Conservation (phyloP, 1,140 invertebrate species). For the Sycobia sp. region DNA sequence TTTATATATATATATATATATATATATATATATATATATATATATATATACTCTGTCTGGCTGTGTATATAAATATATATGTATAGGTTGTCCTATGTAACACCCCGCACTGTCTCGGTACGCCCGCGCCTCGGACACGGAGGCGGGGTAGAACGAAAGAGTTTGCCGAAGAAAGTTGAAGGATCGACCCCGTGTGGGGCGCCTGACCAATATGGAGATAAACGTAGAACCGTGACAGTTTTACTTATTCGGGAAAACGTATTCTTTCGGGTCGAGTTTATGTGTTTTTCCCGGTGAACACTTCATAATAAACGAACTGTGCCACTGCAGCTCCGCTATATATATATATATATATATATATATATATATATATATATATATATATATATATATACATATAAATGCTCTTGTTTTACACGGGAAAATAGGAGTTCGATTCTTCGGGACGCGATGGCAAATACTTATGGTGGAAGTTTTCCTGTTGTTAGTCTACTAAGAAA, state of each 20-base stretch:
- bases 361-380: too few relatives aligned
- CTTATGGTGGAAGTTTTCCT: too few relatives aligned
- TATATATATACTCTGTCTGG: too few relatives aligned
- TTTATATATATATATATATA: constrained; percentile 9
- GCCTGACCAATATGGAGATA: constrained; percentile 31
- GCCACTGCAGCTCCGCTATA: too few relatives aligned
- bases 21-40: too few relatives aligned
- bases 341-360: too few relatives aligned
- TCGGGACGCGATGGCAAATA: too few relatives aligned
- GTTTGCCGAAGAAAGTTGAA: constrained; percentile 8
- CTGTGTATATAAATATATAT: not conserved
- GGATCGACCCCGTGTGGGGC: constrained; percentile 15
- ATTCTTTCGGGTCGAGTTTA: constrained; percentile 32
- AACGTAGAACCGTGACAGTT: constrained; percentile 30
- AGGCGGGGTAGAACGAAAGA: constrained; percentile 2
- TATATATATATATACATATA: too few relatives aligned
- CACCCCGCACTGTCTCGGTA: too few relatives aligned
- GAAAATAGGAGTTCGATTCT: too few relatives aligned
- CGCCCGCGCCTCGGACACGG: not conserved
- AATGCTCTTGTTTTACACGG: too few relatives aligned
- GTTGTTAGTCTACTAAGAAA: too few relatives aligned
- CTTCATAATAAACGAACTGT: constrained; percentile 25
- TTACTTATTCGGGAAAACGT: constrained; percentile 35
- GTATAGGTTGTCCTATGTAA: not conserved
- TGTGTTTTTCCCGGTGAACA: constrained; percentile 19